Evolutionary conservation across 53 echinoderm and acorn worm species (phyloP), one percentile per base, ranked within the genome.

Genomic region (Hippasteria phrygiana): DNA sequence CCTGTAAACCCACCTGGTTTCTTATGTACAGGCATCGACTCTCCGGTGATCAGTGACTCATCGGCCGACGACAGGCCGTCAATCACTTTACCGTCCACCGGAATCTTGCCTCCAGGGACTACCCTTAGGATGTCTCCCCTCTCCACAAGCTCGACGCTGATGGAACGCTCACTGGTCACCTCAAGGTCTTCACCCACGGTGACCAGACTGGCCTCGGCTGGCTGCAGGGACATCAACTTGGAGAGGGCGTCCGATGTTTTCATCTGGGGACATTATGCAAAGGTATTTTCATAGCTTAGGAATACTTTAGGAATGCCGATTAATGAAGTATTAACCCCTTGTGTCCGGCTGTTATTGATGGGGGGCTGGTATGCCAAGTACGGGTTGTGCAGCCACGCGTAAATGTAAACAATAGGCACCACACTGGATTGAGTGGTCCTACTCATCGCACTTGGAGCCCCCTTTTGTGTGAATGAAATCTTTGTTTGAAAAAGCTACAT

Each of bases 161-260:
- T 98, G 37, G 38, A 39, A 9, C 37, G 5, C 70, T 98, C 94
- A 16, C 62, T 93, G 12, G 87, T 59, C 41, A 95, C 87, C 63
- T 97, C 71, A 1, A 80, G 73, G 0, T 96, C 87, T 39, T 88
- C 83, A 22, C 90, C 88, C 1, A 90, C 35, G 26, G 94, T 94
- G 27, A 98, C 98, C 18, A 98, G 86, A n/a, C 47, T 71, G 10
- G 98, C 98, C 64, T 98, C 98, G 3, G 98, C 79, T 0, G 98
- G 95, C 71, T 98, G 98, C 18, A 98, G 92, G 24, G 98, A 91
- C 95, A 98, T 95, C 62, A 98, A 87, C 87, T 98, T 95, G 63
- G 98, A 93, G n/a, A 98, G 89, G 11, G 98, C 98, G 79, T 98
- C 98, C 0, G 98, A 98, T 5, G 98, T 98, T 73, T 94, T 98